phyloP scores from a whole-genome alignment of 1,140 invertebrate genomes.

The Pinna nobilis region DNA sequence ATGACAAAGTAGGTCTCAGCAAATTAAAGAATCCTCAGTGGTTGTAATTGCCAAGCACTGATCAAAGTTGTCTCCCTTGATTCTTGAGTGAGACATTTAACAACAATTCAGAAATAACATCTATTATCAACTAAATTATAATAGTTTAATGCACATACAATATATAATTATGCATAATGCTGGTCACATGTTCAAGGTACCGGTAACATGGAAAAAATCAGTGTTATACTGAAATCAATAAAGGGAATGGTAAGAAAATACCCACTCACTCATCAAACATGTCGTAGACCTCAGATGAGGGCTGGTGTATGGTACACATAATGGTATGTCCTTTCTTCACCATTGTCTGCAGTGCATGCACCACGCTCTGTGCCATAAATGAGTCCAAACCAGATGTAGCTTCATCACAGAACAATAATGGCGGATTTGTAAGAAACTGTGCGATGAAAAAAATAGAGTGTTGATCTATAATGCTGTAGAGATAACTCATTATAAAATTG shows the following conservation, averaged over 20 bases:
- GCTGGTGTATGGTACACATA: slow-evolving; percentile 96
- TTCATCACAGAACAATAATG: slow-evolving; percentile 97
- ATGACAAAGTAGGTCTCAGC: too few relatives aligned
- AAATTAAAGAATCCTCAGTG: too few relatives aligned
- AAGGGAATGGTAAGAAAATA: not conserved
- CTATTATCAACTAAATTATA: too few relatives aligned
- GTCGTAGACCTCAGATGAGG: slow-evolving; percentile 93
- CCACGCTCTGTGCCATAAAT: slow-evolving; percentile 92
- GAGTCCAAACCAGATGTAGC: slow-evolving; percentile 96
- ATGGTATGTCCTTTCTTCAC: slow-evolving; percentile 92
- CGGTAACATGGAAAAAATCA: not conserved
- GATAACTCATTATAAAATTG: too few relatives aligned
- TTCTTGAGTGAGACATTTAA: too few relatives aligned
- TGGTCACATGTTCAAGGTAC: not conserved
- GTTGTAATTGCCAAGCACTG: too few relatives aligned
- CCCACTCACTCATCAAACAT: slow-evolving; percentile 81
- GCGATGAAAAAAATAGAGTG: not conserved
- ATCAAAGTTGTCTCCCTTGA: too few relatives aligned
- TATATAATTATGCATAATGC: not conserved
- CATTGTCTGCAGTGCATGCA: slow-evolving; percentile 81
- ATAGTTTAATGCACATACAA: not conserved
- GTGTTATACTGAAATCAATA: not conserved
- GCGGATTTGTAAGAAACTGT: slow-evolving; percentile 93
- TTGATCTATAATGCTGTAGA: too few relatives aligned
- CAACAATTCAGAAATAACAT: too few relatives aligned